Evolutionary conservation across 2,113 vertebrate species (phyloP).

Genomic region (Piprites chloris): DNA sequence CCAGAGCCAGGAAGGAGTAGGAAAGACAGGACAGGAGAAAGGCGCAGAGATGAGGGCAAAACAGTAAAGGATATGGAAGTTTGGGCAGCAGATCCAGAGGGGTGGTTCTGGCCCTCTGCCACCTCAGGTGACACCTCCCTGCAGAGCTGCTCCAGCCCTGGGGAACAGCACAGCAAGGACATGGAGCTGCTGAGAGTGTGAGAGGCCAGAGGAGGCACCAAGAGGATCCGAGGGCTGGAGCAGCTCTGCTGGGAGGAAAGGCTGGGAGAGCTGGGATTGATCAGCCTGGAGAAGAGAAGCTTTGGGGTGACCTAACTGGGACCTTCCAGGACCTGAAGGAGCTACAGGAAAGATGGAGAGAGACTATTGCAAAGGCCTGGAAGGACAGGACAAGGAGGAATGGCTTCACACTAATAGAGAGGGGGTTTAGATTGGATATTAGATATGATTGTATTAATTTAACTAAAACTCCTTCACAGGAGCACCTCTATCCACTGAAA

Average conservation of each 20-base stretch:
- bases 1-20: neutral
- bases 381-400: neutral
- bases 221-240: neutral
- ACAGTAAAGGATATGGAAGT: neutral
- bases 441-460: neutral
- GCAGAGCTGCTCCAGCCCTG: neutral
- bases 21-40: neutral
- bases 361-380: neutral
- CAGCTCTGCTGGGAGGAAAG: neutral
- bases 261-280: neutral
- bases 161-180: neutral
- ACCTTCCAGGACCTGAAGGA: neutral
- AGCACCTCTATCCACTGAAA: neutral
- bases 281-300: neutral
- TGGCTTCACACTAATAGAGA: neutral
- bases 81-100: neutral
- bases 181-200: neutral
- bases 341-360: neutral
- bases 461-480: neutral
- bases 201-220: neutral
- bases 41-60: neutral
- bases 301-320: neutral
- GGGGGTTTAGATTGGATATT: neutral
- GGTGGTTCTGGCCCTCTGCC: neutral
- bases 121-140: neutral